Evolutionary conservation across 2,888 invertebrate genomes (phyloP), one percentile per base, ranked within the genome.

Genomic region (Euproctis similis): DNA sequence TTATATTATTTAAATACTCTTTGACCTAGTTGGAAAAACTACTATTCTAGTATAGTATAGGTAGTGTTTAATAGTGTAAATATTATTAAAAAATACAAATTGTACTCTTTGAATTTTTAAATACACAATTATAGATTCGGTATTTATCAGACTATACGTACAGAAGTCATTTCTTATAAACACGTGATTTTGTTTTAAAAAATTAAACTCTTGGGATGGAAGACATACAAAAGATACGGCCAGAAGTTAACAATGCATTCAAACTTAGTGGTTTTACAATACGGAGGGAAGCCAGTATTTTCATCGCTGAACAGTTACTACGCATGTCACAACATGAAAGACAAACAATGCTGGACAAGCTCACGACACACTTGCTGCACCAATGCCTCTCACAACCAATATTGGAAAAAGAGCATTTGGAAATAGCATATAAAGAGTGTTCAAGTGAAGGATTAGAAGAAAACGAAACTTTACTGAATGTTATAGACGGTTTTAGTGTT

Each of bases 401-500:
- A 43, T 87, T 97, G 12, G 92, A 92, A 50, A 87, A 88, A 36
- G 82, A 87, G 19, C 88, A 91, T 34, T 80, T 96, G 36, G 91
- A 93, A 67, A 67, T 87, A 30, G 95, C 95, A 1, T 88, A 92
- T 22, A 88, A 82, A 78, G 88, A 88, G 50, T 89, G 88, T 53
- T 80, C 86, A 1, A 77, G 87, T 19, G 70, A 81, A 18, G 89
- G 89, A 8, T 72, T 88, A 11, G 90, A 91, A 55, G 88, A 89
- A 38, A 86, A 89, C 2, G 93, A 94, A 63, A 90, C 92, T 0
- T 65, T 93, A 0, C 85, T 96, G 9, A 90, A 87, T 56, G 89
- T 96, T 0, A 94, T 97, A 31, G 89, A 91, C 71, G 92, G 93
- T 0, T 96, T 93, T 59, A 88, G 90, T 28, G 88, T 94, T 12